These are phyloP conservation scores for Poecilus cupreus DNA, from an alignment of 2,888 invertebrate genomes.

Conservation along the genomic window DNA sequence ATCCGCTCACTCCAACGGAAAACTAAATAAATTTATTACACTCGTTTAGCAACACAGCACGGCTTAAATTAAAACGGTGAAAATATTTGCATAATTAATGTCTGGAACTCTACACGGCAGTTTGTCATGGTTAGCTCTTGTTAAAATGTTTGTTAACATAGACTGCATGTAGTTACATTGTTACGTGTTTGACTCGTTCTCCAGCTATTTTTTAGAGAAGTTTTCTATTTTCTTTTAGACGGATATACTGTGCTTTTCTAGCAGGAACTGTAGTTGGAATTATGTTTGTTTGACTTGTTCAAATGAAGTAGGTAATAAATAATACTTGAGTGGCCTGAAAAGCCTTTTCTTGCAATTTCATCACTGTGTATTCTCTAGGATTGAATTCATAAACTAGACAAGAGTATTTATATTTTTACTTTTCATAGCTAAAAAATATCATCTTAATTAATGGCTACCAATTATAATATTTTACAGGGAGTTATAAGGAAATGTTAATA, in stretches of 20 bases:
- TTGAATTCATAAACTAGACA: too few species aligned
- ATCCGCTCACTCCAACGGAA: conserved; percentile 52
- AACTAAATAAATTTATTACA: conserved; percentile 58
- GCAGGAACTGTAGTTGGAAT: neutral
- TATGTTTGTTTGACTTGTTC: neutral
- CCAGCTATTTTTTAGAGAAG: neutral
- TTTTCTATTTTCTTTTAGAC: neutral
- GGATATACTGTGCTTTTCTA: neutral
- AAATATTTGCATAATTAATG: conserved; percentile 55
- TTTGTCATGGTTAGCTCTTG: conserved; percentile 45
- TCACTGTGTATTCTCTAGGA: too few species aligned
- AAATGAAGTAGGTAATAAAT: neutral
- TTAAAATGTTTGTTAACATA: conserved; percentile 32
- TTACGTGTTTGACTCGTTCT: neutral
- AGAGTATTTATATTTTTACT: too few species aligned
- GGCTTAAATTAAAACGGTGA: conserved; percentile 53
- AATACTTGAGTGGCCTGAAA: neutral
- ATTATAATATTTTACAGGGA: too few species aligned
- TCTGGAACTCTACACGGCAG: conserved; percentile 19
- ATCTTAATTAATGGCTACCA: too few species aligned
- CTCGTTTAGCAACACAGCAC: conserved; percentile 23
- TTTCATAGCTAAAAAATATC: too few species aligned
- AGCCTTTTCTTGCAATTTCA: too few species aligned
- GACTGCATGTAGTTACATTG: conserved; percentile 4
- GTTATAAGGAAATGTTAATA: too few species aligned